phyloP scores from a whole-genome alignment of 2,113 vertebrate genomes.

The Epinephelus fuscoguttatus region DNA sequence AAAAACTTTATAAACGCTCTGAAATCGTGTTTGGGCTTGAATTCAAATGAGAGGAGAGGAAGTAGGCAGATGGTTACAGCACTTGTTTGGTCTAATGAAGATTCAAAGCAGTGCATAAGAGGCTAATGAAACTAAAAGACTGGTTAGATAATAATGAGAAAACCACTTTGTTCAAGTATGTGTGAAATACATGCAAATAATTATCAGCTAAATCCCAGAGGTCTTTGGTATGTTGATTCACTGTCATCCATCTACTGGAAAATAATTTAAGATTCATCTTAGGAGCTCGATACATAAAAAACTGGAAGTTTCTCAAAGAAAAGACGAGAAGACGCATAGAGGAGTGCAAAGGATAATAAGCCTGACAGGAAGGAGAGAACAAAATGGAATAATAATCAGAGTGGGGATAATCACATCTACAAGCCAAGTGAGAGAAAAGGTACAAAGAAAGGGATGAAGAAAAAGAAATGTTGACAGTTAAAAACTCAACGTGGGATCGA shows the following conservation, averaged over 20 bases:
- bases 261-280: slow-evolving; percentile 14
- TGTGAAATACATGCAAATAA: slow-evolving; percentile 62
- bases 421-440: background rate
- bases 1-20: background rate
- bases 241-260: background rate
- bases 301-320: slow-evolving; percentile 3
- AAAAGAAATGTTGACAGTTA: background rate
- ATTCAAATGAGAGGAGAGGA: slow-evolving; percentile 40
- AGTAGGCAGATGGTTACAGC: slow-evolving; percentile 53
- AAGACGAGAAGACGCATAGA: background rate
- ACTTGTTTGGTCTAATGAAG: slow-evolving; percentile 53
- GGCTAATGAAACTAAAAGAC: slow-evolving; percentile 40
- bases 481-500: background rate
- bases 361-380: background rate
- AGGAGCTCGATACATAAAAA: background rate
- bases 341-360: slow-evolving; percentile 9
- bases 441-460: background rate
- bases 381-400: slow-evolving; percentile 2
- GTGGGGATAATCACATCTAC: slow-evolving; percentile 1
- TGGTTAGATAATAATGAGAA: slow-evolving; percentile 40
- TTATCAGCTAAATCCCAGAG: slow-evolving; percentile 27
- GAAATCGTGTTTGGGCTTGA: slow-evolving; percentile 11
- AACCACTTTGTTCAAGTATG: slow-evolving; percentile 51
- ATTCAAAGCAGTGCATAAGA: slow-evolving; percentile 43
- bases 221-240: slow-evolving; percentile 35